phyloP scores from a whole-genome alignment of 2,113 vertebrate genomes.

The Gnathonemus echidnorhynchus region DNA sequence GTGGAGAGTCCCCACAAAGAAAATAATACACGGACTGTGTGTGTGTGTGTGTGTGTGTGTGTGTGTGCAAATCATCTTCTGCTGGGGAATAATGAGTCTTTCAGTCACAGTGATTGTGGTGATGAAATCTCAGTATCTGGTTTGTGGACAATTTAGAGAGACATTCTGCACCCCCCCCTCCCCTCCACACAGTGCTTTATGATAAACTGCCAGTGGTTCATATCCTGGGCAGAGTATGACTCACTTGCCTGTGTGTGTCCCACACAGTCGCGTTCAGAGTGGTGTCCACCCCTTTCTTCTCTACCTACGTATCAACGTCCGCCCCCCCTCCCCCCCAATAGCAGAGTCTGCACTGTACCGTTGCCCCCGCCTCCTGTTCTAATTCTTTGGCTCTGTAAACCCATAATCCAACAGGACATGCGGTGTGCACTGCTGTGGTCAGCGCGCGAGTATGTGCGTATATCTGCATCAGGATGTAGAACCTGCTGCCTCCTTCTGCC shows the following conservation, averaged over 20 bases:
- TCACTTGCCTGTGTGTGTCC: constrained; percentile 23
- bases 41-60: not conserved
- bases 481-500: not conserved
- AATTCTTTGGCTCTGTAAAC: constrained; percentile 19
- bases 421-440: not conserved
- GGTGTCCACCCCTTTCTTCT: not conserved
- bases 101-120: not conserved
- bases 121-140: not conserved
- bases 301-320: not conserved
- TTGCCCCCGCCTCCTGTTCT: not conserved
- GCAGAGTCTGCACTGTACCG: constrained; percentile 11
- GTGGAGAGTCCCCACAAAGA: too few species aligned
- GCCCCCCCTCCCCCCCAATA: not conserved
- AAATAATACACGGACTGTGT: too few species aligned
- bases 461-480: not conserved
- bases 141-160: not conserved
- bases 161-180: not conserved
- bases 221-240: constrained; percentile 35
- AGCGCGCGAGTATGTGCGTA: too few species aligned
- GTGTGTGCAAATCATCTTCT: not conserved
- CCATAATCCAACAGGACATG: not conserved
- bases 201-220: constrained; percentile 33
- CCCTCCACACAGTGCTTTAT: not conserved
- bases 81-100: not conserved
- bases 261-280: not conserved